Evolutionary conservation across 2,797 vertebrate genomes (phyloP).

Genomic region (Cephalopachus bancanus): DNA sequence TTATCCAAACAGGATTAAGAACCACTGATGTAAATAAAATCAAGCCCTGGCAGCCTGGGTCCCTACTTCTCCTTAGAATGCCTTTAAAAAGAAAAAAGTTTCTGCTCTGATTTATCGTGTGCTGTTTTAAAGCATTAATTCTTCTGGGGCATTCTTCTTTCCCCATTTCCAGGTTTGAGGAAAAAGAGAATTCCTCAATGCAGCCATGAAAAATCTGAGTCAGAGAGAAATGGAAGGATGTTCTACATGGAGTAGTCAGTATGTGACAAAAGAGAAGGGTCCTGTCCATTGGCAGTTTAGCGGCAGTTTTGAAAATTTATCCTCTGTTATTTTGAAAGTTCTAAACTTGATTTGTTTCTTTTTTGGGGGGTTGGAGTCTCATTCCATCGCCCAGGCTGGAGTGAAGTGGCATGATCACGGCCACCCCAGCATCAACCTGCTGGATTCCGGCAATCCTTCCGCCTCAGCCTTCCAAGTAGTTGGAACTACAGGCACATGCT

Average conservation of each 20-base stretch:
- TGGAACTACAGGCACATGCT: no score
- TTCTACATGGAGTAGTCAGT: neutral
- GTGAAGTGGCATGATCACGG: no score
- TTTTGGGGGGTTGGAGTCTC: no score
- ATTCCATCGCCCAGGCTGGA: no score
- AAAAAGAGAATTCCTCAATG: neutral
- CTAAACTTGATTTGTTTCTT: neutral
- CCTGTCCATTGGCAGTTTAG: neutral
- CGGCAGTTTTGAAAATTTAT: neutral
- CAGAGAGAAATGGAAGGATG: neutral
- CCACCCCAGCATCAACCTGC: no score
- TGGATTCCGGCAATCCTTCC: no score
- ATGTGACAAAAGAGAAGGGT: neutral
- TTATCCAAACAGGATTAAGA: slow-evolving; percentile 13
- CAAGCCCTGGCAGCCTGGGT: neutral
- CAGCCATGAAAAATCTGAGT: neutral
- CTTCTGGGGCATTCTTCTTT: neutral
- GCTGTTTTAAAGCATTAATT: neutral
- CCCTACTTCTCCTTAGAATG: neutral
- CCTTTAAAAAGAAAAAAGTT: neutral
- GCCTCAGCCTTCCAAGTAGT: no score
- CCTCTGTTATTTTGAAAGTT: slow-evolving; percentile 49
- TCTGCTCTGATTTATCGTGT: neutral
- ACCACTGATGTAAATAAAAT: slow-evolving; percentile 5
- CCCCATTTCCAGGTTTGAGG: neutral